Percentiles rank a stretch among this genome's conserved stretches.
Conservation (phyloP, 1,140 invertebrate species). For the Nasonia vitripennis region DNA sequence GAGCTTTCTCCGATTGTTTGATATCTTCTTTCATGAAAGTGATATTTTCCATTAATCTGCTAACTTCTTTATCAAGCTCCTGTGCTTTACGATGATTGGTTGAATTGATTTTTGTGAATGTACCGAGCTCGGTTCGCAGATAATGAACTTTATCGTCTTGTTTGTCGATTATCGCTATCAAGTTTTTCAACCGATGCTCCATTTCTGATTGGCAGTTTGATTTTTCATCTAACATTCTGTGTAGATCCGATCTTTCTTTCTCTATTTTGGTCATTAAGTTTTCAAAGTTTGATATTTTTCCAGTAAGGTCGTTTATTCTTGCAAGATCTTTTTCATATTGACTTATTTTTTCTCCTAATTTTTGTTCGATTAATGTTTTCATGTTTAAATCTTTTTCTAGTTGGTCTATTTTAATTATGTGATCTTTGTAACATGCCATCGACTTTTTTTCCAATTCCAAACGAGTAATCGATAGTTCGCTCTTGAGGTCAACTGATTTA, state of each 20-base stretch:
- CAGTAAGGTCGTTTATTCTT: conserved; percentile 51
- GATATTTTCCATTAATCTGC: conserved; percentile 56
- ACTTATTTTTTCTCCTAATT: conserved; percentile 56
- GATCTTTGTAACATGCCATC: conserved; percentile 54
- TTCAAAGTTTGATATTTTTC: conserved; percentile 59
- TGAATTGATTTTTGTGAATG: conserved; percentile 54
- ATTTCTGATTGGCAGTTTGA: conserved; percentile 55
- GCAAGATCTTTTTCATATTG: conserved; percentile 52
- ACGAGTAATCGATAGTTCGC: conserved; percentile 55
- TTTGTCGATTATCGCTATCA: conserved; percentile 55
- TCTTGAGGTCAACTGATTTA: conserved; percentile 56
- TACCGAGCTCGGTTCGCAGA: conserved; percentile 56
- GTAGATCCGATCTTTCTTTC: conserved; percentile 56
- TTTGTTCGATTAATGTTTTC: conserved; percentile 53
- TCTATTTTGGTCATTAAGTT: conserved; percentile 52
- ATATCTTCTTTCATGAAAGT: conserved; percentile 56
- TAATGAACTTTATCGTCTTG: conserved; percentile 59
- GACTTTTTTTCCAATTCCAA: conserved; percentile 55
- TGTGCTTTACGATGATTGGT: conserved; percentile 55
- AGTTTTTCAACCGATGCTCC: conserved; percentile 58
- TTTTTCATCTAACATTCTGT: conserved; percentile 52
- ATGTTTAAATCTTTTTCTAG: conserved; percentile 57
- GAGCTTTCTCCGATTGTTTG: conserved; percentile 54
- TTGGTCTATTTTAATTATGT: conserved; percentile 58
- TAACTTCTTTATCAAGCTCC: conserved; percentile 59